Evolutionary conservation across 2,888 invertebrate genomes (phyloP), one percentile per base, ranked within the genome.

Genomic region (Cantharis lateralis): DNA sequence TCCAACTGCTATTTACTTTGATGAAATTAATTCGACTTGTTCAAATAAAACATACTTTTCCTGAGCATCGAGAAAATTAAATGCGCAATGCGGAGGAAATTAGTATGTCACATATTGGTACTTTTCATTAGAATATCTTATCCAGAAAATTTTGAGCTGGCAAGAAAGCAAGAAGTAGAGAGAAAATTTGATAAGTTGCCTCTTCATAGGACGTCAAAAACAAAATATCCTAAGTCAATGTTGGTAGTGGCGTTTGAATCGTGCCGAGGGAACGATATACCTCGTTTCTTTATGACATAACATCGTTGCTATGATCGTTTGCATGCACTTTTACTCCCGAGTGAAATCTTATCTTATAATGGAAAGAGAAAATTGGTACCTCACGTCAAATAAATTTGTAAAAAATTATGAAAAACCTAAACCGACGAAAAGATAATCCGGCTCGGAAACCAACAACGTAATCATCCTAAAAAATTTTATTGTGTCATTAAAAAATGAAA

Each of bases 341-440:
- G 83, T 79, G 83, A 82, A 81, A 82, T 81, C 82, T 83, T 82
- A 83, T 81, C 82, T 79, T 77, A 72, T 79, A 80, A 81, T 80
- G 78, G 78, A 77, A 80, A 73, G 78, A 79, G 78, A 77, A 77
- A 71, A 77, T 74, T 64, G 64, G 20, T 64, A 18, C 16, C 64
- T 20, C 16, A 64, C 16, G 64, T 64, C 64, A 64, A 64, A 64
- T 64, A 64, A 64, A 64, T 64, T 64, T 64, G 32, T 32, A 32
- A 32, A 32, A 32, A 32, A 32, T 32, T 32, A 32, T 32, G 13
- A 32, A 32, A 32, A 32, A 13, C 32, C 32, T 5, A 32, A 32
- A 32, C 32, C 32, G 1, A 32, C 32, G 32, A 32, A 32, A 32
- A 32, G 32, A 32, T 32, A 32, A 32, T 32, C 32, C 32, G 32